Conservation (phyloP, 2,888 invertebrate genomes). For the Trimorus sp. region DNA sequence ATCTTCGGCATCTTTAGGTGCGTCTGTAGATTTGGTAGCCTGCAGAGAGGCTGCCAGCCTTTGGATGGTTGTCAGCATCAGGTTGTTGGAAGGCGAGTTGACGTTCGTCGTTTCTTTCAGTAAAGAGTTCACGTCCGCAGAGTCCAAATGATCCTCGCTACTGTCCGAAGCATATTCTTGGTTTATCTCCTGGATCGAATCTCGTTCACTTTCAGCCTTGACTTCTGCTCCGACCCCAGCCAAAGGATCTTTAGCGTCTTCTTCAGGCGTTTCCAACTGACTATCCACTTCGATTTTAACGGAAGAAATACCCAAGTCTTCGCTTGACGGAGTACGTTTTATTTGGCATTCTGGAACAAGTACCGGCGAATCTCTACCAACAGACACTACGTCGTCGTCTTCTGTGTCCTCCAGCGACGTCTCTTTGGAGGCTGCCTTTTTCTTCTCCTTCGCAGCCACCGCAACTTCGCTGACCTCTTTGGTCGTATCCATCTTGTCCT, state of each 20-base stretch:
- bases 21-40: slow-evolving; percentile 70
- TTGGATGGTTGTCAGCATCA: slow-evolving; percentile 79
- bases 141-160: slow-evolving; percentile 74
- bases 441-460: no score
- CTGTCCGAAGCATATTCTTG: slow-evolving; percentile 75
- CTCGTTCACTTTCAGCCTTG: slow-evolving; percentile 70
- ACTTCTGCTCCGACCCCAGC: slow-evolving; percentile 41
- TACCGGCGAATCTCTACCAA: no score
- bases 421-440: no score
- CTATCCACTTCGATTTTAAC: slow-evolving; percentile 37
- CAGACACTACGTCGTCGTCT: no score
- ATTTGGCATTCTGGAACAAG: no score
- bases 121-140: slow-evolving; percentile 75
- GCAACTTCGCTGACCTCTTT: not conserved
- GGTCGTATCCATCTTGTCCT: slow-evolving; percentile 77
- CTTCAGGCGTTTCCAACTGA: slow-evolving; percentile 67
- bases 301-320: no score
- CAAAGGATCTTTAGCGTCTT: slow-evolving; percentile 70
- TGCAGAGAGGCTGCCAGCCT: slow-evolving; percentile 79
- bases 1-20: slow-evolving; percentile 24
- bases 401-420: no score
- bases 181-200: slow-evolving; percentile 68
- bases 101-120: slow-evolving; percentile 75
- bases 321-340: no score
- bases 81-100: slow-evolving; percentile 72